Conservation (phyloP, 2,113 vertebrate species). For the Cettia cetti region DNA sequence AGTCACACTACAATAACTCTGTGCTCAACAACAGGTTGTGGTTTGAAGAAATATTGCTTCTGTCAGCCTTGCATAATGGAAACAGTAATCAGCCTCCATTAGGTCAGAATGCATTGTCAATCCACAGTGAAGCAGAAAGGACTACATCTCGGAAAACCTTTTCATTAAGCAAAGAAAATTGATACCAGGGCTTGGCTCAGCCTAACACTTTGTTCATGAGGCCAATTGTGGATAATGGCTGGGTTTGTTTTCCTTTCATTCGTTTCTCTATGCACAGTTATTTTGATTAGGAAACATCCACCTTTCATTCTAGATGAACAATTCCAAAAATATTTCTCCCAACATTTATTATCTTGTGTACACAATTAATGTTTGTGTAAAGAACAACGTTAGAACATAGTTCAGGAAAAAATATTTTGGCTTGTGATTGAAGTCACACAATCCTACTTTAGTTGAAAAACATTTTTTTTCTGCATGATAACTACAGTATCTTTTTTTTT, state of each 20-base stretch:
- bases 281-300: slow-evolving; percentile 52
- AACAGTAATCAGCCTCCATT: slow-evolving; percentile 61
- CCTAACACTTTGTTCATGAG: slow-evolving; percentile 12
- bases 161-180: slow-evolving; percentile 56
- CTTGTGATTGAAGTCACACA: background rate
- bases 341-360: background rate
- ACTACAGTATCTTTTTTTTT: background rate
- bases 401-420: background rate
- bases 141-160: slow-evolving; percentile 42
- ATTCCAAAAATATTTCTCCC: slow-evolving; percentile 16
- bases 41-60: slow-evolving; percentile 51
- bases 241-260: slow-evolving; percentile 50
- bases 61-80: slow-evolving; percentile 54
- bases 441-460: background rate
- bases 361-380: background rate
- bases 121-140: slow-evolving; percentile 60
- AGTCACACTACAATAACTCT: slow-evolving; percentile 7
- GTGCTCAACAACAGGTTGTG: slow-evolving; percentile 47
- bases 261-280: background rate
- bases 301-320: slow-evolving; percentile 29
- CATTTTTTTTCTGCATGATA: background rate
- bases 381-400: background rate
- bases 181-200: slow-evolving; percentile 45
- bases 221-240: slow-evolving; percentile 22
- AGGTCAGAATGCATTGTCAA: slow-evolving; percentile 60